These are phyloP conservation scores for Scaptomyza flava DNA, from an alignment of 2,888 invertebrate species.

Conservation along the genomic window DNA sequence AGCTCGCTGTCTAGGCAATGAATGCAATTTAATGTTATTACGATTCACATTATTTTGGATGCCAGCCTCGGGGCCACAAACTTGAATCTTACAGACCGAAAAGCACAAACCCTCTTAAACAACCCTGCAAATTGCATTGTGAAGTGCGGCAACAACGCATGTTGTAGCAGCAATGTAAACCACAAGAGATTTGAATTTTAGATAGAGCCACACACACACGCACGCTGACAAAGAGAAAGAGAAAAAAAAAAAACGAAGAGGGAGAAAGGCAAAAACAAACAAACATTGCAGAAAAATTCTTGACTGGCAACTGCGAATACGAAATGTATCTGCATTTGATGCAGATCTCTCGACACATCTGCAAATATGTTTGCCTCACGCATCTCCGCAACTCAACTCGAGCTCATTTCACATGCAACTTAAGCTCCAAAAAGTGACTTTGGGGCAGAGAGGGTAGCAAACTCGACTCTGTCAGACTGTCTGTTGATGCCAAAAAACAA, in stretches of 20 bases:
- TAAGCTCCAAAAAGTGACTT: slow-evolving; percentile 12
- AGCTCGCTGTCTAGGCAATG: slow-evolving; percentile 45
- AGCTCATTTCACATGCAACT: slow-evolving; percentile 56
- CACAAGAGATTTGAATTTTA: slow-evolving; percentile 79
- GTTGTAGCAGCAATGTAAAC: slow-evolving; percentile 47
- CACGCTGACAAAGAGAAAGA: background rate
- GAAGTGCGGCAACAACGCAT: slow-evolving; percentile 64
- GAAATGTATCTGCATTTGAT: slow-evolving; percentile 59
- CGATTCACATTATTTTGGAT: slow-evolving; percentile 38
- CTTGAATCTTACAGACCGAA: slow-evolving; percentile 58
- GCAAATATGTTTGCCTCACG: slow-evolving; percentile 55
- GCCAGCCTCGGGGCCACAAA: slow-evolving; percentile 46
- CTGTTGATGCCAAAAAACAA: slow-evolving; percentile 20
- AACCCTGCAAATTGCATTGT: slow-evolving; percentile 69
- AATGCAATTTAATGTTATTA: slow-evolving; percentile 72
- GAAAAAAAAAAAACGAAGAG: slow-evolving; percentile 15
- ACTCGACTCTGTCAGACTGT: slow-evolving; percentile 12
- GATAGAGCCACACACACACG: slow-evolving; percentile 55
- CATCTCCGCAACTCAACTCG: slow-evolving; percentile 26
- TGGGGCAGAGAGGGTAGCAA: background rate
- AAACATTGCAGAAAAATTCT: slow-evolving; percentile 52
- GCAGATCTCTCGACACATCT: slow-evolving; percentile 60
- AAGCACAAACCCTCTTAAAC: slow-evolving; percentile 34
- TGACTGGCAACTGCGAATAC: slow-evolving; percentile 57
- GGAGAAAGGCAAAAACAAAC: slow-evolving; percentile 47